These are phyloP conservation scores for Poeciliopsis prolifica DNA, from an alignment of 2,113 vertebrate species.

Conservation along the genomic window DNA sequence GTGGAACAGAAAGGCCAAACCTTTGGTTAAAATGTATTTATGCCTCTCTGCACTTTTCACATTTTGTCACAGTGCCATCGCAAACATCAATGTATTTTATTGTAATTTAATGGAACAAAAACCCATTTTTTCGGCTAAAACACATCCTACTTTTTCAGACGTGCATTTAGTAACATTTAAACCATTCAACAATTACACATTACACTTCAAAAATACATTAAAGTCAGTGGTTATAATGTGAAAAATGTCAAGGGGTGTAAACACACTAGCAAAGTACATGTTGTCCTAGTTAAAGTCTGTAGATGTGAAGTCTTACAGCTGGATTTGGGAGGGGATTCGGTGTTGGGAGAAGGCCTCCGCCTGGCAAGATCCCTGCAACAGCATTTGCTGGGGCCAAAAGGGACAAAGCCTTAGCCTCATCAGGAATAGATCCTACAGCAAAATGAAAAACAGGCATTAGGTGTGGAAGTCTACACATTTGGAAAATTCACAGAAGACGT, in stretches of 20 bases:
- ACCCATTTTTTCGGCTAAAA: not conserved
- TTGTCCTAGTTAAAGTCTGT: not conserved
- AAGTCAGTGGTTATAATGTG: too few species aligned
- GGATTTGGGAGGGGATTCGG: constrained; percentile 89
- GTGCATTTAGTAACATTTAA: too few species aligned
- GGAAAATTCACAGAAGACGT: constrained; percentile 79
- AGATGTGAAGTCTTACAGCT: constrained; percentile 77
- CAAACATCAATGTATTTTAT: too few species aligned
- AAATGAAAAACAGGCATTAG: constrained; percentile 76
- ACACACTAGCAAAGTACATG: not conserved
- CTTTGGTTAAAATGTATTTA: not conserved
- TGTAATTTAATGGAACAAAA: not conserved
- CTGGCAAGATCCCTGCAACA: constrained; percentile 96
- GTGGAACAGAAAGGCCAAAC: not conserved
- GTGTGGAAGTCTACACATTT: constrained; percentile 67
- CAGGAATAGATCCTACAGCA: constrained; percentile 97
- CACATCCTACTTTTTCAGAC: too few species aligned
- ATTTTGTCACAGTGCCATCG: too few species aligned
- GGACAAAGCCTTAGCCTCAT: constrained; percentile 98
- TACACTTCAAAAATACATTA: too few species aligned
- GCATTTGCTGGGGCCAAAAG: constrained; percentile 98
- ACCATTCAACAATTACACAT: too few species aligned
- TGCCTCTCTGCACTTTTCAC: too few species aligned
- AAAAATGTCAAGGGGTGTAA: not conserved
- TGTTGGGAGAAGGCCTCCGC: constrained; percentile 96